Evolutionary conservation across 1,140 invertebrate genomes (phyloP), one percentile per base, ranked within the genome.

Genomic region (Drosophila rufa): DNA sequence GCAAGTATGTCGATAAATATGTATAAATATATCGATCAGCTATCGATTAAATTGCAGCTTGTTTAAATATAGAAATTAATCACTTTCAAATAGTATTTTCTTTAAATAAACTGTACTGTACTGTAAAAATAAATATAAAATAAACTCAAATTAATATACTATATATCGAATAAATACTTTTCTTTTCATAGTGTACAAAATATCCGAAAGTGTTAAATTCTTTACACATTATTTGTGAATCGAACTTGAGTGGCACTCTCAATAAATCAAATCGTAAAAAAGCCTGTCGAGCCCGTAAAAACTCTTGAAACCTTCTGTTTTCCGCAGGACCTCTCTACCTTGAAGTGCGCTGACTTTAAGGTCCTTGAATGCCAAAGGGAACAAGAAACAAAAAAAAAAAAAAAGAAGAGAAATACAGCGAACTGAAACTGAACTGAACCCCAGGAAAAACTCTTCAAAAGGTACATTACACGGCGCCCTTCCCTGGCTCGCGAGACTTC

Each of bases 401-500:
- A 12, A 12, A 3, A 46, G 3, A 19, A 14, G n/a, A 17, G n/a
- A 7, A 67, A 22, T 33, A 38, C 6, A 33, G 8, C 30, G 30
- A 64, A 43, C 14, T 15, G 17, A 67, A 69, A 69, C 47, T 70
- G 53, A 30, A 30, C 27, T 30, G 27, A 30, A 67, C 62, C 47
- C 47, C 40, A 6, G 30, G 12, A 19, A 53, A 30, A 45, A 19
- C 47, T 40, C 59, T 65, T 40, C 45, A 51, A 45, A 53, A 43
- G 61, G 36, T 45, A 64, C 61, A 53, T 51, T 36, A 36, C 45
- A 27, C n/a, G 12, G 33, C 33, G 36, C 40, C 55, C 43, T 38
- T 25, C 36, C 36, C 36, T 38, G 36, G 27, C n/a, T 7, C 17
- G 55, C 53, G 68, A 67, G 64, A 83, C 84, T 89, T 87, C 85